Evolutionary conservation across 53 echinoderm and acorn worm genomes (phyloP).

Genomic region (Holothuria scabra): DNA sequence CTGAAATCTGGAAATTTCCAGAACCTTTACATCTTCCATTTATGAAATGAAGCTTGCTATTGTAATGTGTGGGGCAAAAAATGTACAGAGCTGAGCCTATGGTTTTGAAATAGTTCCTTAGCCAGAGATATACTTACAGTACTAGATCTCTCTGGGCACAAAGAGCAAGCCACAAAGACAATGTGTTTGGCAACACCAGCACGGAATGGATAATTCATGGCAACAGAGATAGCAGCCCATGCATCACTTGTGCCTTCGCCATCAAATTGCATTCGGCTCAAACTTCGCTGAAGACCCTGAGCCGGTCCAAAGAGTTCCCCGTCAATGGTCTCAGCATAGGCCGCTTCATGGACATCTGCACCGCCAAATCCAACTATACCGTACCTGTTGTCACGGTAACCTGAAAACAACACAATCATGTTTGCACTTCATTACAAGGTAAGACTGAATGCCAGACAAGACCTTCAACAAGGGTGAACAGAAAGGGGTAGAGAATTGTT

Average conservation of each 20-base stretch:
- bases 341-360: constrained; percentile 53
- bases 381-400: constrained; percentile 70
- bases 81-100: no score
- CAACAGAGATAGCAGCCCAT: constrained; percentile 71
- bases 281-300: constrained; percentile 44
- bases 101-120: no score
- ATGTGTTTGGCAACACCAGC: constrained; percentile 88
- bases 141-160: constrained; percentile 39
- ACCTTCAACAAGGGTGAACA: no score
- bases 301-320: constrained; percentile 69
- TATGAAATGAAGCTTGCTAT: no score
- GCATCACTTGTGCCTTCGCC: constrained; percentile 73
- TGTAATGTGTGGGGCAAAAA: no score
- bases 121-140: neutral
- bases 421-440: neutral
- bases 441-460: no score
- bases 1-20: no score
- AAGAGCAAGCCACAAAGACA: constrained; percentile 81
- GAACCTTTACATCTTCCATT: no score
- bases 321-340: constrained; percentile 83
- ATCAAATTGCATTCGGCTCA: constrained; percentile 56
- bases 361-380: constrained; percentile 93
- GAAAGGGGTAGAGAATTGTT: no score
- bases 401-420: constrained; percentile 15
- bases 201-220: constrained; percentile 95